Evolutionary conservation across 64 coral and sea anemone genomes (phyloP).

Genomic region (Pocillopora verrucosa): DNA sequence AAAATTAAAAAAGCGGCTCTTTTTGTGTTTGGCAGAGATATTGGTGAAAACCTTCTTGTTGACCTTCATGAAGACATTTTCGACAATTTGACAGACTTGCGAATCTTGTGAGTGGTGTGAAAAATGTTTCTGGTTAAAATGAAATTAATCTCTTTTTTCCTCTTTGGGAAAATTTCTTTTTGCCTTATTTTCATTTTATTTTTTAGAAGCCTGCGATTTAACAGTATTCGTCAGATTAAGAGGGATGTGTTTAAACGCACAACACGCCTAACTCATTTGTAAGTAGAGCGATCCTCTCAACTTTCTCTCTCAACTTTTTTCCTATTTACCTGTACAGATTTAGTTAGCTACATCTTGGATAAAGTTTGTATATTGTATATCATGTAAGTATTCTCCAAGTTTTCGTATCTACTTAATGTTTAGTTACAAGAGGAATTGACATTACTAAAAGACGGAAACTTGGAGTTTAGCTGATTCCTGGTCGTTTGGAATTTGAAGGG

Average conservation of each 20-base stretch:
- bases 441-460: too few species aligned
- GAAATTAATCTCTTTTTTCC: neutral
- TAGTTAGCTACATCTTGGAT: too few species aligned
- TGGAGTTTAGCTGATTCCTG: too few species aligned
- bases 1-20: neutral
- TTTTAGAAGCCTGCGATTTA: neutral
- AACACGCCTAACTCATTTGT: neutral
- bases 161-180: too few species aligned
- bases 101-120: neutral
- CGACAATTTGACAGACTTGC: neutral
- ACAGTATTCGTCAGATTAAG: neutral
- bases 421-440: too few species aligned
- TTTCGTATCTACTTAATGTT: too few species aligned
- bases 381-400: too few species aligned
- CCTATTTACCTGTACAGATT: too few species aligned
- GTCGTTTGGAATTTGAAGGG: too few species aligned
- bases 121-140: too few species aligned
- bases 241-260: neutral
- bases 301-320: too few species aligned
- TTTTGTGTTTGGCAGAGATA: neutral
- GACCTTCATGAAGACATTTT: neutral
- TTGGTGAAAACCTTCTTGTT: conserved; percentile 9
- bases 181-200: neutral
- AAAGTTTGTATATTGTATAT: too few species aligned
- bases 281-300: neutral